phyloP scores from a whole-genome alignment of 2,797 vertebrate genomes.

The Liparis tanakae region DNA sequence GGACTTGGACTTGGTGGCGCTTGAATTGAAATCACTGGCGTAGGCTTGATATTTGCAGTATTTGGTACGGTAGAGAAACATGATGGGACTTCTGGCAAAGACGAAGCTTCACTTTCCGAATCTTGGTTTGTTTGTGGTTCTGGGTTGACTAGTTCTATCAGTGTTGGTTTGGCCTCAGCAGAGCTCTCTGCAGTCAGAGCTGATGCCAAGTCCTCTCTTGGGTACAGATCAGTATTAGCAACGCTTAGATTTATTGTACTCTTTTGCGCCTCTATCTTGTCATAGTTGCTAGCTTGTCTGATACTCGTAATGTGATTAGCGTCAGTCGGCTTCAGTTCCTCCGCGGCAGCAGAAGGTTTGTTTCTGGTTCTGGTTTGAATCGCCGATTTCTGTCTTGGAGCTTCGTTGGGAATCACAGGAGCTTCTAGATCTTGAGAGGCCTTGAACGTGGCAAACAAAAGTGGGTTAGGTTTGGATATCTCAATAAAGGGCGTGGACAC shows the following conservation, averaged over 20 bases:
- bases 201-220: conserved; percentile 45
- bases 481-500: conserved; percentile 72
- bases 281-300: conserved; percentile 34
- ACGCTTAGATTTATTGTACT: conserved; percentile 42
- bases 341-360: conserved; percentile 28
- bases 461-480: conserved; percentile 74
- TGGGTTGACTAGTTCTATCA: conserved; percentile 18
- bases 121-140: conserved; percentile 54
- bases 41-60: conserved; percentile 39
- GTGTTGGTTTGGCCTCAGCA: conserved; percentile 38
- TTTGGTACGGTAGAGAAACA: conserved; percentile 58
- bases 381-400: conserved; percentile 34
- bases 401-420: conserved; percentile 29
- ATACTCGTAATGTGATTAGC: conserved; percentile 23
- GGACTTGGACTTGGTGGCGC: conserved; percentile 46
- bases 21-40: conserved; percentile 32
- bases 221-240: conserved; percentile 36
- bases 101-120: conserved; percentile 42
- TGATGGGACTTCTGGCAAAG: conserved; percentile 65
- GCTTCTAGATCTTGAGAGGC: conserved; percentile 51
- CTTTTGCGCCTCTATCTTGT: conserved; percentile 38
- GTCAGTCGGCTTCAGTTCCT: conserved; percentile 38
- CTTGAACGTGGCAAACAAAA: conserved; percentile 67
- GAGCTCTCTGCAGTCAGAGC: conserved; percentile 14
- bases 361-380: conserved; percentile 24